Conservation (phyloP, 1,140 invertebrate species). For the Papilio glaucus region DNA sequence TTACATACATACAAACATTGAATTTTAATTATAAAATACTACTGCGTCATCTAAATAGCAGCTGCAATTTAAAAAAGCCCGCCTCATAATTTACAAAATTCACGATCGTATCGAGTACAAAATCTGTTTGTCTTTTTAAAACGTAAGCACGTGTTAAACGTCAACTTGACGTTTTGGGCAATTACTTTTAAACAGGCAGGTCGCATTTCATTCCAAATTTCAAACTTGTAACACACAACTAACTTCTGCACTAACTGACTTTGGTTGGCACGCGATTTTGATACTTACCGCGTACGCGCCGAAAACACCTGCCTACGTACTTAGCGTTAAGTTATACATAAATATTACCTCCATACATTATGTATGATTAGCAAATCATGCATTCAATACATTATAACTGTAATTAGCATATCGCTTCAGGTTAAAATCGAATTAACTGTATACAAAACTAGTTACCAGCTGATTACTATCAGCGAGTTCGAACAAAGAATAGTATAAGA, state of each 20-base stretch:
- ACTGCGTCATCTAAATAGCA: slow-evolving; percentile 22
- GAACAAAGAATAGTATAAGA: background rate
- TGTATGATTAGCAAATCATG: slow-evolving; percentile 19
- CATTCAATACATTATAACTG: slow-evolving; percentile 4
- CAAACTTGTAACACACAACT: slow-evolving; percentile 19
- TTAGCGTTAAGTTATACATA: slow-evolving; percentile 14
- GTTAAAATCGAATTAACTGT: background rate
- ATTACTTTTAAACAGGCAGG: slow-evolving; percentile 23
- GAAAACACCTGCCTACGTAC: slow-evolving; percentile 32
- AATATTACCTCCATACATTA: slow-evolving; percentile 16
- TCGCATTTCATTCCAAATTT: slow-evolving; percentile 34
- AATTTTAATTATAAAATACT: slow-evolving; percentile 4
- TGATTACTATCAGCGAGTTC: background rate
- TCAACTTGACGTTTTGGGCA: slow-evolving; percentile 34
- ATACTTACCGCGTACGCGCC: slow-evolving; percentile 27
- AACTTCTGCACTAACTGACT: slow-evolving; percentile 20
- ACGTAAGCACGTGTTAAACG: slow-evolving; percentile 37
- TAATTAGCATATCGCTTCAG: slow-evolving; percentile 20
- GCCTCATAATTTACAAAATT: slow-evolving; percentile 24
- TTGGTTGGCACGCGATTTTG: slow-evolving; percentile 19
- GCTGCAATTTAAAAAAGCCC: slow-evolving; percentile 26
- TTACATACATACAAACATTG: too few species aligned
- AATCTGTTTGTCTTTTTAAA: slow-evolving; percentile 36
- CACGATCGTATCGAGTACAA: slow-evolving; percentile 25
- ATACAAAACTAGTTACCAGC: background rate